Evolutionary conservation across 1,140 invertebrate species (phyloP).

Genomic region (Nymphalis io): DNA sequence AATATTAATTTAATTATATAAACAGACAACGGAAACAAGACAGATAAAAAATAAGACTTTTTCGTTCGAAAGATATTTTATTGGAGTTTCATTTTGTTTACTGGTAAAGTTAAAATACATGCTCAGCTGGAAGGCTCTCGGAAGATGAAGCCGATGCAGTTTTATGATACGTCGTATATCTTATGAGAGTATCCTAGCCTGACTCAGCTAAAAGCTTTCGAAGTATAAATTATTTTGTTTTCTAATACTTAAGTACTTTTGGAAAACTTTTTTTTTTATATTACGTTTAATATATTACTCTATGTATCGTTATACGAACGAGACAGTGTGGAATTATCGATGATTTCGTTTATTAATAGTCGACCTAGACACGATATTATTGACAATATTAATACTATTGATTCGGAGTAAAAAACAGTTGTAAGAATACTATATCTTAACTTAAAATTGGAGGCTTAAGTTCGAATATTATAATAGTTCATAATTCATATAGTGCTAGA

Average conservation of each 20-base stretch:
- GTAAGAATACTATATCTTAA: no score
- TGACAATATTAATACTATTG: no score
- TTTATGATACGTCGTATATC: constrained; percentile 10
- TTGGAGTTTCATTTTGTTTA: constrained; percentile 13
- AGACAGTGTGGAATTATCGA: no score
- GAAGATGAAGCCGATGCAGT: constrained; percentile 1
- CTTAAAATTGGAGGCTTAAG: no score
- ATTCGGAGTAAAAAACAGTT: no score
- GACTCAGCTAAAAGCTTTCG: constrained; percentile 5
- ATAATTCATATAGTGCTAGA: no score
- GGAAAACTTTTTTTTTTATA: neutral
- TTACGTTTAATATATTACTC: neutral
- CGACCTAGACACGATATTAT: no score
- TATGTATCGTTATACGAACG: no score
- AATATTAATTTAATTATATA: neutral
- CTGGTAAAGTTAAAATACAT: neutral
- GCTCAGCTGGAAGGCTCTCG: constrained; percentile 9
- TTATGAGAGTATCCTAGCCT: constrained; percentile 1
- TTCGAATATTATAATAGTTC: no score
- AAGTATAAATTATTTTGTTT: neutral
- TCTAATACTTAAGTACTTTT: neutral
- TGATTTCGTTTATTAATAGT: no score
- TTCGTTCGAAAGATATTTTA: constrained; percentile 3
- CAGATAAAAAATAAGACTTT: neutral
- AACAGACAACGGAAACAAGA: neutral